These are phyloP conservation scores for Tetragonisca angustula DNA, from an alignment of 2,888 invertebrate genomes.

Conservation along the genomic window DNA sequence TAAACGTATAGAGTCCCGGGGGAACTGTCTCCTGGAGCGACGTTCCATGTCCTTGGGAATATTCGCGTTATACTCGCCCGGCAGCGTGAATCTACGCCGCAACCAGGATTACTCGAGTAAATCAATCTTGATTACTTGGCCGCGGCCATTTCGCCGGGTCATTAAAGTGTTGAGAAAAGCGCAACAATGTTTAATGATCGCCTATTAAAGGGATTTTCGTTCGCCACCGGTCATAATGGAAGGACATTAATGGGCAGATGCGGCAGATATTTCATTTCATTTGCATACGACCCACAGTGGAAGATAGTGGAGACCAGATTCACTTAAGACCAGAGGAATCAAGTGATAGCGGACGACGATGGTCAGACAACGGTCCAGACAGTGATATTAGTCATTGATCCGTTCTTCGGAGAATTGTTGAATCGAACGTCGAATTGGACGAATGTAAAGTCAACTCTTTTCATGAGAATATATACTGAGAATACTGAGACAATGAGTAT, in stretches of 20 bases:
- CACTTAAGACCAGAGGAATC: constrained; percentile 12
- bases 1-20: background rate
- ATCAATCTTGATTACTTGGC: constrained; percentile 74
- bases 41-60: constrained; percentile 45
- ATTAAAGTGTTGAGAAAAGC: constrained; percentile 53
- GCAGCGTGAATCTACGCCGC: constrained; percentile 15
- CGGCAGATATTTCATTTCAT: constrained; percentile 73
- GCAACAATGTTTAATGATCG: constrained; percentile 34
- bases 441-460: too few relatives aligned
- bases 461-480: too few relatives aligned
- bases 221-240: constrained; percentile 32
- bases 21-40: constrained; percentile 18
- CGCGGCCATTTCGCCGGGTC: constrained; percentile 59
- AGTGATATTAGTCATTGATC: too few relatives aligned
- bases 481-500: too few relatives aligned
- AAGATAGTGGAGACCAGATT: constrained; percentile 31
- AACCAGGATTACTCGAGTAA: constrained; percentile 46
- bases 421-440: too few relatives aligned
- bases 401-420: too few relatives aligned
- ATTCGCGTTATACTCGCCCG: background rate
- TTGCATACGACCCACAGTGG: constrained; percentile 65
- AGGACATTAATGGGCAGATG: constrained; percentile 38
- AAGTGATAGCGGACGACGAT: constrained; percentile 46
- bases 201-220: constrained; percentile 54
- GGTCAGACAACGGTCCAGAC: constrained; percentile 18